Percentiles rank a stretch among this genome's conserved stretches.
Conservation (phyloP, 2,797 vertebrate genomes). For the Euthynnus affinis region DNA sequence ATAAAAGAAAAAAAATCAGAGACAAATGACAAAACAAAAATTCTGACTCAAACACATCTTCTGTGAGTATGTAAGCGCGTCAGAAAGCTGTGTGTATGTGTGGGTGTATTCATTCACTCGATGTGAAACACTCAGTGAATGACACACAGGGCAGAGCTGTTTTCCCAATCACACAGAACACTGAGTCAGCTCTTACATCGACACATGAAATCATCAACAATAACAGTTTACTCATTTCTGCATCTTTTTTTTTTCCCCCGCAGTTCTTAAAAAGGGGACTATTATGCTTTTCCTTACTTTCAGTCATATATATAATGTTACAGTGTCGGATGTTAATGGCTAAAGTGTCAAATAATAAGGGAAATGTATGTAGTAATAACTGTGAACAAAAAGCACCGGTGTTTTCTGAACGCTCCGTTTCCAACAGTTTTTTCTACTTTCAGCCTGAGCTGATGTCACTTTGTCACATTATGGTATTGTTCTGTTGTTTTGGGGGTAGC, state of each 20-base stretch:
- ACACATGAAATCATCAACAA: constrained; percentile 11
- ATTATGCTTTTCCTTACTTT: too few relatives aligned
- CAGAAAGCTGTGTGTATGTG: neutral
- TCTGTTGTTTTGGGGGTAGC: too few relatives aligned
- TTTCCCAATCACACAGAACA: constrained; percentile 22
- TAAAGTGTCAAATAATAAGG: too few relatives aligned
- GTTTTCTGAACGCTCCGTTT: too few relatives aligned
- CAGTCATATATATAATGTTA: too few relatives aligned
- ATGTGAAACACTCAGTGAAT: neutral
- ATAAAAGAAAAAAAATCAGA: too few relatives aligned
- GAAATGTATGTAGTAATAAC: too few relatives aligned
- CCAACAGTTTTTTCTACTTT: too few relatives aligned
- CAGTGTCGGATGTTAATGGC: too few relatives aligned
- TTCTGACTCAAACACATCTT: neutral
- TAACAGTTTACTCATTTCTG: neutral
- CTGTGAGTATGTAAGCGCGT: neutral
- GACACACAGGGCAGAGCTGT: constrained; percentile 1
- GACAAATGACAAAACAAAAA: constrained; percentile 2
- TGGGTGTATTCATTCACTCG: constrained; percentile 5
- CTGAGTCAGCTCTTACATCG: constrained; percentile 2
- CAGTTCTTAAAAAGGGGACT: neutral
- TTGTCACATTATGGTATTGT: too few relatives aligned
- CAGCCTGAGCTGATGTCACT: too few relatives aligned
- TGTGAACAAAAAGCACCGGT: too few relatives aligned
- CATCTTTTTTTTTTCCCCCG: neutral